Evolutionary conservation across 2,797 vertebrate species (phyloP), one percentile per base, ranked within the genome.

Genomic region (Hoplostethus mediterraneus): DNA sequence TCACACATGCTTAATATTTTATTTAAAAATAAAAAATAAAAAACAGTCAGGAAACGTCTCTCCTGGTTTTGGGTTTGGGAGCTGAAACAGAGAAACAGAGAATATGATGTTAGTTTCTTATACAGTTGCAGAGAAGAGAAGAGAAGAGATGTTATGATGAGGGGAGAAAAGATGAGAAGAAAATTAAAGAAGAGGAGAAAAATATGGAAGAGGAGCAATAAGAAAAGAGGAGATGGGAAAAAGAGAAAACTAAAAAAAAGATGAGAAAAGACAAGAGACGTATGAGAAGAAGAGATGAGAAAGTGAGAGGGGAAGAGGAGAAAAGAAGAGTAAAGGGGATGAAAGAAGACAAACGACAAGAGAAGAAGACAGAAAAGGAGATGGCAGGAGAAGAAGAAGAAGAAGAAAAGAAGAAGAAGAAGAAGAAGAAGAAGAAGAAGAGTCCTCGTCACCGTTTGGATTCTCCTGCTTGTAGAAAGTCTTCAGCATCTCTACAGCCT

Each of bases 401-500:
- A 44, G 4, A 30, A 40, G 6, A 49, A 28, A 8, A 67, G 31
- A 16, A 48, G 25, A 12, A 16, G 25, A 0, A 68, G 17, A 3
- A 16, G 13, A 14, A 21, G 3, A 64, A 30, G 3, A 63, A 44
- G 4, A 30, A 40, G 6, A 8, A 67, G 31, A 16, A 48, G 25
- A 12, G 4, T 44, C 47, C 2, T 36, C 3, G 89, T 91, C 86
- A 99, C 98, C 97, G 4, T 98, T 98, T 79, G 97, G 98, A 89
- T 99, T 99, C 92, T 99, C 95, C 86, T 99, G 97, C 84, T 95
- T 98, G 92, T 99, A 99, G 90, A 99, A 99, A 10, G 89, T 91
- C 94, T 96, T 98, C 75, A 99, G 84, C 94, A 99, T 93, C 79
- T 96, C 94, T 12, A 99, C 94, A 0, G 98, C 97, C 87, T 98